Conservation (phyloP, 2,113 vertebrate species). For the Polyodon spathula region DNA sequence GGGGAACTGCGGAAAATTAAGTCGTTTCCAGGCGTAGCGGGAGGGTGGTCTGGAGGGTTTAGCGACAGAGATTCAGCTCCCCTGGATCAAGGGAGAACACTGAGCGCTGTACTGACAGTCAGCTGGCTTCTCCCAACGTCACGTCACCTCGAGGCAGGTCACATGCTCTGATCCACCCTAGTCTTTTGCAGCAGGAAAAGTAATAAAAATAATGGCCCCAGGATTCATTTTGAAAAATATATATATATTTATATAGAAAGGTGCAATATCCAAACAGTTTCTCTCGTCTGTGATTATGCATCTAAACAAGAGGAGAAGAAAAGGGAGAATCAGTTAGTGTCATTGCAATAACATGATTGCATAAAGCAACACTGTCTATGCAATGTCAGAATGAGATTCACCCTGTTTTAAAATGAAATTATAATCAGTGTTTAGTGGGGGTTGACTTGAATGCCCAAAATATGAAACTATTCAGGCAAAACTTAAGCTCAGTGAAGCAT, state of each 20-base stretch:
- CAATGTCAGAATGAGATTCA: background rate
- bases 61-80: slow-evolving; percentile 30
- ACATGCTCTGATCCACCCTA: slow-evolving; percentile 62
- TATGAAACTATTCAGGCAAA: too few species aligned
- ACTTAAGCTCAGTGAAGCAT: too few species aligned
- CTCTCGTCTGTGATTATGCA: slow-evolving; percentile 62
- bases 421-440: too few species aligned
- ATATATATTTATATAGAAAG: slow-evolving; percentile 63
- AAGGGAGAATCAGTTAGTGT: slow-evolving; percentile 10
- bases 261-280: slow-evolving; percentile 67
- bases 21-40: slow-evolving; percentile 34
- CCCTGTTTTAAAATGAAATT: too few species aligned
- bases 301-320: slow-evolving; percentile 59
- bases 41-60: slow-evolving; percentile 17
- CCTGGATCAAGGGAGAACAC: slow-evolving; percentile 43
- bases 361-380: background rate
- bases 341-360: background rate
- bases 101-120: slow-evolving; percentile 37
- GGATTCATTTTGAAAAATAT: slow-evolving; percentile 37
- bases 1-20: slow-evolving; percentile 28
- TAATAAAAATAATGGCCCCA: slow-evolving; percentile 60
- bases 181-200: slow-evolving; percentile 53
- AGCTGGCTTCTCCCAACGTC: slow-evolving; percentile 45
- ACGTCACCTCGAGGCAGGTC: slow-evolving; percentile 52
- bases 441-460: too few species aligned